Base-by-base conservation (phyloP, 2,888 invertebrate species). In the Nematopogon swammerdamellus region DNA sequence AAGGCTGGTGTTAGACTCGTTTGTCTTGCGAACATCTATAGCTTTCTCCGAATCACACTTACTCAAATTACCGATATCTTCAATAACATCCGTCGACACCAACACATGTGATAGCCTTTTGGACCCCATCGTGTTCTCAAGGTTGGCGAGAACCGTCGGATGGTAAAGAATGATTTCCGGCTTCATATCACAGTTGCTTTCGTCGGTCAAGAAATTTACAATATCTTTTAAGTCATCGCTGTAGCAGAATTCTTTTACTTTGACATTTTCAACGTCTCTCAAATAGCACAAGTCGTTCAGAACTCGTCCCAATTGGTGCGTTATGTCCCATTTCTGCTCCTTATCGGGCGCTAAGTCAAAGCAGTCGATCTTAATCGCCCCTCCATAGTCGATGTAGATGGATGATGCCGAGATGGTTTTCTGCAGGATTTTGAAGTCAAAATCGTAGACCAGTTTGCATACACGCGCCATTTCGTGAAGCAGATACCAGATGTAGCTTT, bases 41-140 rank as follows among this genome's bases (percentile, higher is more conserved):
- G 62, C 75, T 55, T 79, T 79, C 55, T 77, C 70, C 50, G 77
- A 72, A 53, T 77, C 77, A 65, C 76, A 77, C 57, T 72, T 73
- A 57, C 76, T 77, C 19, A 17, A 44, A 63, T 54, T 51, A 68
- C 62, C 25, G 70, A 70, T 51, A 55, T 44, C 3, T 55, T 20
- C 51, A 51, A 36, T 57, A 25, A 60, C 60, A 42, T 63, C 60
- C 14, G 52, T 54, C 46, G 67, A 57, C 36, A 70, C 55, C 48
- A 77, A 58, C 50, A 75, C 67, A 20, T 74, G 65, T 55, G 57
- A 57, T 14, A 69, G 57, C 51, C 56, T 55, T 55, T 59, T 65
- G 1, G 65, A 63, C 29, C 55, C 59, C 1, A 57, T 54, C 20
- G 61, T 58, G 2, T 59, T 56, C 56, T 73, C 74, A n/a, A 73